phyloP scores from a whole-genome alignment of 2,888 invertebrate genomes.

The Nomada flava region DNA sequence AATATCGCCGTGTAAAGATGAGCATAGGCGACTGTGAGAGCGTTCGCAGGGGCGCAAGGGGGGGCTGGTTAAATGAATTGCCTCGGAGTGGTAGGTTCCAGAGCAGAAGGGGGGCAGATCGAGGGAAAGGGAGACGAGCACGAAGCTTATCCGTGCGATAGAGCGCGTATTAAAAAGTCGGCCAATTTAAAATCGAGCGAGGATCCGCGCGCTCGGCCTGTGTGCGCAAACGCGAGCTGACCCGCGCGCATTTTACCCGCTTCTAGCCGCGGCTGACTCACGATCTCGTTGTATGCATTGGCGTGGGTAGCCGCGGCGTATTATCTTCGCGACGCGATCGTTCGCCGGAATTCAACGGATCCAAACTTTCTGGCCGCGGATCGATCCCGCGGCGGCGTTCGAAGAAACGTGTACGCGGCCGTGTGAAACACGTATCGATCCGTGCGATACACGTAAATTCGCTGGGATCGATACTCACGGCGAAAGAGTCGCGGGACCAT shows the following conservation, averaged over 20 bases:
- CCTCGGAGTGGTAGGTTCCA: constrained; percentile 48
- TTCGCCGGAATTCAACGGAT: constrained; percentile 54
- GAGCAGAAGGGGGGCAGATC: background rate
- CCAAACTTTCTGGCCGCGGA: constrained; percentile 38
- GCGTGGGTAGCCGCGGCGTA: constrained; percentile 57
- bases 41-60: constrained; percentile 5
- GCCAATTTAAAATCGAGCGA: constrained; percentile 80
- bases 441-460: constrained; percentile 32
- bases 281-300: constrained; percentile 67
- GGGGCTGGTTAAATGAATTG: constrained; percentile 72
- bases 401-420: constrained; percentile 38
- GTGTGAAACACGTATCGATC: constrained; percentile 49
- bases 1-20: constrained; percentile 69
- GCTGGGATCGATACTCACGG: constrained; percentile 8
- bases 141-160: constrained; percentile 78
- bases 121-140: constrained; percentile 69
- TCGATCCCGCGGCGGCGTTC: constrained; percentile 34
- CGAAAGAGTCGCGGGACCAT: constrained; percentile 10
- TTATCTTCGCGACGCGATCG: constrained; percentile 52
- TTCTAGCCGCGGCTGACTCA: constrained; percentile 72
- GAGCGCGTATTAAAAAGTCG: constrained; percentile 75
- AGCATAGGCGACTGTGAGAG: constrained; percentile 35
- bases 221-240: constrained; percentile 36
- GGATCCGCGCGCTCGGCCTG: constrained; percentile 71
- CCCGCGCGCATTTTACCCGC: background rate